Conservation (phyloP, 2,113 vertebrate genomes). For the Sciurus niger region DNA sequence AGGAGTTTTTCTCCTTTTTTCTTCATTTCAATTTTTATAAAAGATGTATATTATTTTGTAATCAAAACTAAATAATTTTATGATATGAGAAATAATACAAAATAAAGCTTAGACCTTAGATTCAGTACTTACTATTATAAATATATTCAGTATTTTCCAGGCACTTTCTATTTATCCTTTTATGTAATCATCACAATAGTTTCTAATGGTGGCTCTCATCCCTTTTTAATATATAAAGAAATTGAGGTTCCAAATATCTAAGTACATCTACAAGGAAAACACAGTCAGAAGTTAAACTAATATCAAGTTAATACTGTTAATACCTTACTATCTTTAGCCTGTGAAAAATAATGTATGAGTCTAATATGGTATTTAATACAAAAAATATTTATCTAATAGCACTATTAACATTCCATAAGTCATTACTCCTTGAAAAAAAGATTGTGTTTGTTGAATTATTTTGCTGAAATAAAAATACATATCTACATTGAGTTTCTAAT, state of each 20-base stretch:
- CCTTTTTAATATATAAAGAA: not conserved
- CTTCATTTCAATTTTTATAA: not conserved
- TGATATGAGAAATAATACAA: not conserved
- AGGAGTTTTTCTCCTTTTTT: not conserved
- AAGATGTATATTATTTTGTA: not conserved
- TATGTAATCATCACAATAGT: not conserved
- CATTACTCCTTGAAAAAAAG: not conserved
- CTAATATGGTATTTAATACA: not conserved
- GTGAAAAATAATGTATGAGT: not conserved
- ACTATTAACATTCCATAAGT: not conserved
- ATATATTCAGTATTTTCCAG: not conserved
- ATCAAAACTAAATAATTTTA: constrained; percentile 51
- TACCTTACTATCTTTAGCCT: not conserved
- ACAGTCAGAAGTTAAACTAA: not conserved
- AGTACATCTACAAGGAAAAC: not conserved
- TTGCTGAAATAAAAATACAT: constrained; percentile 16
- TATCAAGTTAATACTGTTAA: not conserved
- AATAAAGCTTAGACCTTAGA: not conserved
- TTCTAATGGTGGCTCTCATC: not conserved
- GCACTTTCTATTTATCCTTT: not conserved
- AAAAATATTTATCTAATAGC: not conserved
- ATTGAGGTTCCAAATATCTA: not conserved
- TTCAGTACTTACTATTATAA: not conserved
- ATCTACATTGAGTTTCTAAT: constrained; percentile 37
- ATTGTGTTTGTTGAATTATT: constrained; percentile 2